phyloP scores from a whole-genome alignment of 1,140 invertebrate species.

The Drosophila persimilis region DNA sequence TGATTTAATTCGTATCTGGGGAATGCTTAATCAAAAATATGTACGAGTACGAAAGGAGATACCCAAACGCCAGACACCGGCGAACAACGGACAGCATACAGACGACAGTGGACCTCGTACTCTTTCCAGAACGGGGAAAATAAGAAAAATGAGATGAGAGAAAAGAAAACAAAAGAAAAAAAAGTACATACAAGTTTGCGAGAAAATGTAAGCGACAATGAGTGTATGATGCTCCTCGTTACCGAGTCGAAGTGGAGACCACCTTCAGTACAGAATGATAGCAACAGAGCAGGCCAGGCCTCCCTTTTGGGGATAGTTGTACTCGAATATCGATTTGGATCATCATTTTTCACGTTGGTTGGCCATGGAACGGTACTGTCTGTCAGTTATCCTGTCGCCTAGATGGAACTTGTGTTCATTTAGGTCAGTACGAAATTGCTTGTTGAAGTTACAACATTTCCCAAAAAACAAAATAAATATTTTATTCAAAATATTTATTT shows the following conservation, averaged over 20 bases:
- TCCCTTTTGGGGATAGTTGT: conserved; percentile 8
- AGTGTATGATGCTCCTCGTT: conserved; percentile 15
- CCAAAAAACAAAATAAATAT: too few species aligned
- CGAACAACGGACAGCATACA: too few species aligned
- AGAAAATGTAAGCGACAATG: conserved; percentile 24
- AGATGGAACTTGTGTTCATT: too few species aligned
- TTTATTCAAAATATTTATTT: too few species aligned
- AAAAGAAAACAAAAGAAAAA: too few species aligned
- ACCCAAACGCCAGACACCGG: neutral
- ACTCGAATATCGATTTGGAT: neutral
- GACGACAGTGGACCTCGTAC: too few species aligned
- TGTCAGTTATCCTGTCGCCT: conserved; percentile 9
- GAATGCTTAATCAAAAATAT: conserved; percentile 78
- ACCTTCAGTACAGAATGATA: too few species aligned
- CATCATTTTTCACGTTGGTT: conserved; percentile 19
- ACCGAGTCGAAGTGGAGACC: conserved; percentile 9
- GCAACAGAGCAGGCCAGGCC: too few species aligned
- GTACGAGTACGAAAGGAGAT: conserved; percentile 24
- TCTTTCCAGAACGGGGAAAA: too few species aligned
- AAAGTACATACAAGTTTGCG: conserved; percentile 13
- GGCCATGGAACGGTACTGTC: conserved; percentile 3
- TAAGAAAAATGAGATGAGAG: too few species aligned
- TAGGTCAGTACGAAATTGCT: too few species aligned
- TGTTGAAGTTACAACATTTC: too few species aligned
- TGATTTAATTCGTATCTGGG: conserved; percentile 79